phyloP scores from a whole-genome alignment of 1,140 invertebrate species.

The Asbolus verrucosus region DNA sequence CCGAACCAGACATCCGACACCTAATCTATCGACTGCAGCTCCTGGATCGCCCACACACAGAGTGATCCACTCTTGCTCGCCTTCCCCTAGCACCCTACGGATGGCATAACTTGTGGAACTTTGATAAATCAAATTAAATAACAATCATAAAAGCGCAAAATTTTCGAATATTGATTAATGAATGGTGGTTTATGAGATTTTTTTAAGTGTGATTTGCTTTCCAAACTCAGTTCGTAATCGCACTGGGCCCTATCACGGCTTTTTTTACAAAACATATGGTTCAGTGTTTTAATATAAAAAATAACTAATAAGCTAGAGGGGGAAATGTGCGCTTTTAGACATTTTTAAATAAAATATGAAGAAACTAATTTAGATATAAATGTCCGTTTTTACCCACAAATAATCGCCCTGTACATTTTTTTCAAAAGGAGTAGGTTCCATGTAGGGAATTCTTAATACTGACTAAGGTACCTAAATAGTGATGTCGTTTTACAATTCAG shows the following conservation, averaged over 20 bases:
- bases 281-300: too few relatives aligned
- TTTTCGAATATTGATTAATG: not conserved
- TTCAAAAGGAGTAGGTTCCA: not conserved
- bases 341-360: slow-evolving; percentile 15
- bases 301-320: slow-evolving; percentile 19
- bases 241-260: slow-evolving; percentile 3
- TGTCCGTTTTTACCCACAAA: slow-evolving; percentile 1
- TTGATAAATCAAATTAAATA: slow-evolving; percentile 5
- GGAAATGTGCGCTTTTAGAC: slow-evolving; percentile 20
- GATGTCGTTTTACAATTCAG: too few relatives aligned
- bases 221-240: not conserved
- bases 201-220: slow-evolving; percentile 13
- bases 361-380: slow-evolving; percentile 14
- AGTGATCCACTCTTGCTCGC: slow-evolving; percentile 60
- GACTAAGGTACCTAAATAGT: too few relatives aligned
- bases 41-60: slow-evolving; percentile 54
- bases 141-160: slow-evolving; percentile 4
- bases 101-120: slow-evolving; percentile 52
- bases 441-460: too few relatives aligned
- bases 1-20: slow-evolving; percentile 51
- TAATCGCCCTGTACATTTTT: not conserved
- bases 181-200: not conserved
- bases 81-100: slow-evolving; percentile 59
- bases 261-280: slow-evolving; percentile 12
- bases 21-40: slow-evolving; percentile 46